These are phyloP conservation scores for Diplodus puntazzo DNA, from an alignment of 2,797 vertebrate species.

Conservation along the genomic window DNA sequence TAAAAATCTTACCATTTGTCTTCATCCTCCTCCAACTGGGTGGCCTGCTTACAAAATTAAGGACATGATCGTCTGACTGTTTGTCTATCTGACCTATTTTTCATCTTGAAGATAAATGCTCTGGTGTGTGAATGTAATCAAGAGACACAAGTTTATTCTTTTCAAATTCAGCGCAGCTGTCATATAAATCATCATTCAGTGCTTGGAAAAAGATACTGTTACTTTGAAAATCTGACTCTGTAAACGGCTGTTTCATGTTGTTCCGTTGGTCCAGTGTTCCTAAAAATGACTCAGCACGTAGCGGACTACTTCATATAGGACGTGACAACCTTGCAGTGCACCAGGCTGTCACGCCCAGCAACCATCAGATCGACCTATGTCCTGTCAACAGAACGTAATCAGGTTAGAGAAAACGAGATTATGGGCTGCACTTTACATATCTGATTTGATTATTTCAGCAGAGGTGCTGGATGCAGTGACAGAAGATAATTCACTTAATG, in stretches of 20 bases:
- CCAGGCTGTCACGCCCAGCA: conserved; percentile 64
- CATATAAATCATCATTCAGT: neutral
- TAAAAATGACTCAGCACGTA: conserved; percentile 36
- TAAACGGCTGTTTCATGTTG: neutral
- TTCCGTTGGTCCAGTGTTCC: conserved; percentile 1
- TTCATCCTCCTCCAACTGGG: neutral
- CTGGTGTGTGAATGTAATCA: neutral
- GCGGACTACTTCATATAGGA: conserved; percentile 56
- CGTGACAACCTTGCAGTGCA: conserved; percentile 71
- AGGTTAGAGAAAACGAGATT: conserved; percentile 83
- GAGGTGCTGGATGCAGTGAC: conserved; percentile 79
- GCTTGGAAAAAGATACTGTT: neutral
- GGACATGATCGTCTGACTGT: neutral
- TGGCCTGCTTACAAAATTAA: neutral
- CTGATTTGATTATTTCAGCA: conserved; percentile 85
- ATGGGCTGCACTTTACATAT: conserved; percentile 83
- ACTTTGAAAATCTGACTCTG: neutral
- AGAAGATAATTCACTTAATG: conserved; percentile 85
- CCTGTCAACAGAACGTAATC: conserved; percentile 82
- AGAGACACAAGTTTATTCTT: neutral
- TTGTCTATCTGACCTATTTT: neutral
- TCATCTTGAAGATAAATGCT: neutral
- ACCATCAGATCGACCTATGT: conserved; percentile 66
- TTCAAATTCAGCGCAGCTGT: neutral
- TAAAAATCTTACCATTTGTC: neutral